Evolutionary conservation across 2,797 vertebrate genomes (phyloP).

Genomic region (Molossus molossus): DNA sequence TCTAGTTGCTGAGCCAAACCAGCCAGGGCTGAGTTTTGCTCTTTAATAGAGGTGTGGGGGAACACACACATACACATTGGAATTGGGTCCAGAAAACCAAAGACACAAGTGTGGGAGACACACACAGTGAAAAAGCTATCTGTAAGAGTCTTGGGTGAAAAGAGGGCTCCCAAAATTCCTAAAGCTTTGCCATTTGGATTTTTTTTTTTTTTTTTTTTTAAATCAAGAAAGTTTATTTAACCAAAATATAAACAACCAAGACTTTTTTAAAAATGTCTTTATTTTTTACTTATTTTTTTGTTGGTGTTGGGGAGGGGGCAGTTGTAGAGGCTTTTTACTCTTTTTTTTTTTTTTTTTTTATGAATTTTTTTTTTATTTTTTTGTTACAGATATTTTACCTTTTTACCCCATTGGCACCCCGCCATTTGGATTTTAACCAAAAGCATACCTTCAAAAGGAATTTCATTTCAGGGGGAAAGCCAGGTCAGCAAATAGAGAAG

Average conservation of each 20-base stretch:
- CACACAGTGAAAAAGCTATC: background rate
- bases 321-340: too few species aligned
- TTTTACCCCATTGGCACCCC: too few species aligned
- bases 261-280: too few species aligned
- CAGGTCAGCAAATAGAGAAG: background rate
- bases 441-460: background rate
- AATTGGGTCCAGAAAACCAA: background rate
- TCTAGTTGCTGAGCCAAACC: too few species aligned
- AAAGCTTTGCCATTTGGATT: background rate
- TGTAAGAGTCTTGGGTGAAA: background rate
- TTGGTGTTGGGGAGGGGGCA: too few species aligned
- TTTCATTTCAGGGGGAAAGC: background rate
- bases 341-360: too few species aligned
- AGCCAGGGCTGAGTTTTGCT: background rate
- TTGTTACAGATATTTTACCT: too few species aligned
- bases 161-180: background rate
- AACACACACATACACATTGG: background rate
- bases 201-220: too few species aligned
- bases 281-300: too few species aligned
- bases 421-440: slow-evolving; percentile 16
- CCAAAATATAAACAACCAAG: too few species aligned
- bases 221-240: too few species aligned
- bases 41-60: background rate
- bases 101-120: background rate
- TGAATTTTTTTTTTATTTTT: too few species aligned